phyloP scores from a whole-genome alignment of 2,797 vertebrate genomes.

The Ispidina lecontei region DNA sequence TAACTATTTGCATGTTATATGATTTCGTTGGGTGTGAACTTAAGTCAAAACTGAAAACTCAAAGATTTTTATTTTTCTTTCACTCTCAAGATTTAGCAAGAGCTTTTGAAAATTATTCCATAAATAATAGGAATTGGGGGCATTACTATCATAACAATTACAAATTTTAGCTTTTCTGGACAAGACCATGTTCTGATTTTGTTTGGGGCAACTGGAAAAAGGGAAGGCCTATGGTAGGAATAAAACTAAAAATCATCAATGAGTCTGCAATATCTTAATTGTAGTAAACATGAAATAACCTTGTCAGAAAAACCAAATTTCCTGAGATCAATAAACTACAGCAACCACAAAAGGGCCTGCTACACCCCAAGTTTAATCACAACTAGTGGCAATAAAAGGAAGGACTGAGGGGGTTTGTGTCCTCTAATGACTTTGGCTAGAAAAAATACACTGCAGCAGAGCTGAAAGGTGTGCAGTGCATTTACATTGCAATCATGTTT shows the following conservation, averaged over 20 bases:
- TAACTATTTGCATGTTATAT: not conserved
- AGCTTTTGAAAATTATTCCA: not conserved
- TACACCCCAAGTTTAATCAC: not conserved
- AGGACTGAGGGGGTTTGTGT: not conserved
- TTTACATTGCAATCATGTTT: not conserved
- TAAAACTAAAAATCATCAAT: not conserved
- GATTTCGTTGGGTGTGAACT: not conserved
- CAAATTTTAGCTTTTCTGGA: not conserved
- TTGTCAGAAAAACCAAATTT: not conserved
- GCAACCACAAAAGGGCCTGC: not conserved
- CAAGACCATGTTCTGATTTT: not conserved
- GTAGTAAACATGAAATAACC: not conserved
- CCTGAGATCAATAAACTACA: not conserved
- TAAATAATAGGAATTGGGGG: not conserved
- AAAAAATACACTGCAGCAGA: not conserved
- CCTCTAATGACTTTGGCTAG: not conserved
- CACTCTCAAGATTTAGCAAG: not conserved
- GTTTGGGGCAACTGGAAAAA: not conserved
- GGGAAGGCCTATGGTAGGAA: not conserved
- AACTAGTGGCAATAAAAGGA: not conserved
- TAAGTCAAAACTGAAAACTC: not conserved
- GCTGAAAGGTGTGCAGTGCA: not conserved
- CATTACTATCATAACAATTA: not conserved
- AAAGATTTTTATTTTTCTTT: not conserved
- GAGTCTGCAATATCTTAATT: not conserved